These are phyloP conservation scores for Pseudoatta argentina DNA, from an alignment of 1,140 invertebrate species.

Conservation along the genomic window DNA sequence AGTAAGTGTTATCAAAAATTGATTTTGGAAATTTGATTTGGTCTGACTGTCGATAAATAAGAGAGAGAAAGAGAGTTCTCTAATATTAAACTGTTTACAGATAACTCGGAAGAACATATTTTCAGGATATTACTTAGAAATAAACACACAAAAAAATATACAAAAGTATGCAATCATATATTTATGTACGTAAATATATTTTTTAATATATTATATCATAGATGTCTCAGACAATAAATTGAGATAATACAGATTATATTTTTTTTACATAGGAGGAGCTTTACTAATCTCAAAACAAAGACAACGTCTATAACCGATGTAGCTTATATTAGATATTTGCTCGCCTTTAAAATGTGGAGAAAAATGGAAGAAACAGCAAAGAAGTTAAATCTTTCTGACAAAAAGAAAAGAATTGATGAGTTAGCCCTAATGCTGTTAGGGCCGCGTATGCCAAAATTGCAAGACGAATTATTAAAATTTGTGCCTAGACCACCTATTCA, in stretches of 20 bases:
- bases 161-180: constrained; percentile 77
- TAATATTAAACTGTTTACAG: constrained; percentile 64
- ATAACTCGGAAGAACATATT: constrained; percentile 82
- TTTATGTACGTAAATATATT: constrained; percentile 76
- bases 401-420: constrained; percentile 76
- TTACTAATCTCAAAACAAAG: constrained; percentile 67
- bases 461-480: constrained; percentile 73
- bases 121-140: constrained; percentile 80
- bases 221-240: background rate
- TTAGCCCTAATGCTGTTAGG: constrained; percentile 79
- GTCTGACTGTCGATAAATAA: constrained; percentile 20
- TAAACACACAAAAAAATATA: constrained; percentile 74
- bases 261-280: constrained; percentile 78
- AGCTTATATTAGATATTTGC: constrained; percentile 80
- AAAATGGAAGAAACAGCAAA: constrained; percentile 71
- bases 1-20: constrained; percentile 71
- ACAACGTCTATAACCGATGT: constrained; percentile 70
- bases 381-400: constrained; percentile 44
- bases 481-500: constrained; percentile 73
- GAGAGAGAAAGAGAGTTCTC: background rate
- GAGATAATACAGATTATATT: constrained; percentile 2
- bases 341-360: constrained; percentile 81
- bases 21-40: constrained; percentile 44
- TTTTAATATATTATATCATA: background rate
- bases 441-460: constrained; percentile 71